Conservation (phyloP, 2,113 vertebrate species). For the Plecotus auritus region DNA sequence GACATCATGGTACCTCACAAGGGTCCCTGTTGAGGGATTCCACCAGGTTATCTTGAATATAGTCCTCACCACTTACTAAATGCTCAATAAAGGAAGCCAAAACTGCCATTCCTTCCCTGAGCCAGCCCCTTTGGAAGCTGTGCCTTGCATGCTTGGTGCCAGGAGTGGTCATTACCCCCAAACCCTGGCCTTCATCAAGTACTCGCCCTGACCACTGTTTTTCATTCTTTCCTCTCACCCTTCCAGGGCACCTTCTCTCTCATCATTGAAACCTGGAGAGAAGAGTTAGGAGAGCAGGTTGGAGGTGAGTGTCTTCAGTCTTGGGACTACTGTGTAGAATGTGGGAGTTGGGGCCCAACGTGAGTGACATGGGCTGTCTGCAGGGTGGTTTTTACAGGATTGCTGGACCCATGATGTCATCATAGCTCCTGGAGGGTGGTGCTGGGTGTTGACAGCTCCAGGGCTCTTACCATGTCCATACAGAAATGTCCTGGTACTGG, state of each 20-base stretch:
- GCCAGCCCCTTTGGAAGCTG: background rate
- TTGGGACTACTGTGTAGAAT: background rate
- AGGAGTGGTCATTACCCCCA: background rate
- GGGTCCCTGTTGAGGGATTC: background rate
- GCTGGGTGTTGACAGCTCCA: background rate
- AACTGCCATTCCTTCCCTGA: background rate
- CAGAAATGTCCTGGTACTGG: background rate
- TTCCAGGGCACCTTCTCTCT: constrained; percentile 88
- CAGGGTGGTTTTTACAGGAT: background rate
- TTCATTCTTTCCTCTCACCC: background rate
- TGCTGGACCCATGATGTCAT: background rate
- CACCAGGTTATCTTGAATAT: background rate
- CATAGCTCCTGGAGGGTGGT: background rate
- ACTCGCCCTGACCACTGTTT: background rate
- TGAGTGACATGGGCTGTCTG: background rate
- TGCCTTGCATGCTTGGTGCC: background rate
- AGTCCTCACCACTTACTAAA: background rate
- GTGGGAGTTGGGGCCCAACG: too few relatives aligned
- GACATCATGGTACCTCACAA: background rate
- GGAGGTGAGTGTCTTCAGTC: constrained; percentile 80
- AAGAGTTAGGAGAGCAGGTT: constrained; percentile 78
- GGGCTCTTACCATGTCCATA: background rate
- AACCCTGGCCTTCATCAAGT: background rate
- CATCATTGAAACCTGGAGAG: constrained; percentile 89
- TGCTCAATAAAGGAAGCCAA: background rate